Percentiles rank a stretch among this genome's conserved stretches.
Conservation (phyloP, 2,888 invertebrate genomes). For the Ethmia dodecea region DNA sequence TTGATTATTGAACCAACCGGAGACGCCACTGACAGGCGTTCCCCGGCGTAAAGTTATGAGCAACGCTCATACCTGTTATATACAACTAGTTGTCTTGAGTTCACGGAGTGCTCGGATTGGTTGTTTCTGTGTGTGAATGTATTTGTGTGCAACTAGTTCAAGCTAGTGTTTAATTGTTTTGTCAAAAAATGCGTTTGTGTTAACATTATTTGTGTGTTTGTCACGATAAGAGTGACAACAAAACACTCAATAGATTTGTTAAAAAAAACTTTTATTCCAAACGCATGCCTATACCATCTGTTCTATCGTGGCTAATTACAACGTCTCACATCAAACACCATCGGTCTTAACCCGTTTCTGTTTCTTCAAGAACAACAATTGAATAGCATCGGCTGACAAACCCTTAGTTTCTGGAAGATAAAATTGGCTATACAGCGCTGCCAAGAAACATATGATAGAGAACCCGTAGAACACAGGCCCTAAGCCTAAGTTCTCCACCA, state of each 20-base stretch:
- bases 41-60: no score
- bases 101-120: no score
- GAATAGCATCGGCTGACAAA: constrained; percentile 52
- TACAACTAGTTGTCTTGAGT: no score
- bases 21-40: no score
- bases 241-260: no score
- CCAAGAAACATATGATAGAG: constrained; percentile 43
- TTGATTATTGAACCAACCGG: no score
- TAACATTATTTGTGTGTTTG: no score
- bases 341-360: background rate
- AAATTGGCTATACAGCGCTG: constrained; percentile 46
- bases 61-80: no score
- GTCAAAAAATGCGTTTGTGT: background rate
- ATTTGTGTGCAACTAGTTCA: no score
- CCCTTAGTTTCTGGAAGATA: constrained; percentile 69
- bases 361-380: constrained; percentile 38
- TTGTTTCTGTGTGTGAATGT: no score
- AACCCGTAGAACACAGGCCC: constrained; percentile 59
- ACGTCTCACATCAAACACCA: background rate
- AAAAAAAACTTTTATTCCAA: background rate
- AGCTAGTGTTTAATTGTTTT: background rate
- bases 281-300: background rate
- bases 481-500: constrained; percentile 47
- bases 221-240: no score
- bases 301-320: background rate